Conservation (phyloP, 2,113 vertebrate genomes). For the Callithrix jacchus region DNA sequence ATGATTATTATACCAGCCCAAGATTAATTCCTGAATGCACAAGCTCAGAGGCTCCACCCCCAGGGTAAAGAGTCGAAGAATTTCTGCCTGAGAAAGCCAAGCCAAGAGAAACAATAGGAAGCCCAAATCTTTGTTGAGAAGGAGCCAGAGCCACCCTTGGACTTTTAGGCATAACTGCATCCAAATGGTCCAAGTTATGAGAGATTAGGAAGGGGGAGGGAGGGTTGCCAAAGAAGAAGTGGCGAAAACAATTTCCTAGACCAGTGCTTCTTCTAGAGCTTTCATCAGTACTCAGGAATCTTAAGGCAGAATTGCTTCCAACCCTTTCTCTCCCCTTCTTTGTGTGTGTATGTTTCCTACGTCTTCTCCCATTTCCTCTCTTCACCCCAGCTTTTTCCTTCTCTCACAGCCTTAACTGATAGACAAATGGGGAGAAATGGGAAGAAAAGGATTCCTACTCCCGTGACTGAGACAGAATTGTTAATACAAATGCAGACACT, state of each 20-base stretch:
- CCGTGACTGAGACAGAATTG: neutral
- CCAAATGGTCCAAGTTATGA: neutral
- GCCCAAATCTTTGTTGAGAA: neutral
- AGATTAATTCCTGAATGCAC: neutral
- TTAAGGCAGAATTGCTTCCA: neutral
- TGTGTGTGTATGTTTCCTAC: neutral
- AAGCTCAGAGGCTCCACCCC: neutral
- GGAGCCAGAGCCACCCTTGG: neutral
- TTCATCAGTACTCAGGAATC: neutral
- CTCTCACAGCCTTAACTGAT: neutral
- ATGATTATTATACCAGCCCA: neutral
- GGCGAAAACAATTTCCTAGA: neutral
- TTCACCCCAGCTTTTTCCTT: neutral
- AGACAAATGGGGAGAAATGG: neutral
- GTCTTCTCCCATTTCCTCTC: conserved; percentile 18
- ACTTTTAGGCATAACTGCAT: neutral
- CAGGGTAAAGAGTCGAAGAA: neutral
- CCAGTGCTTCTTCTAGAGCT: neutral
- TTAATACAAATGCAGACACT: neutral
- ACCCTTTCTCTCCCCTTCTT: neutral
- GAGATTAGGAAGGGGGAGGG: neutral
- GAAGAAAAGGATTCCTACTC: neutral
- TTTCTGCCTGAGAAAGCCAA: neutral
- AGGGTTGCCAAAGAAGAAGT: neutral
- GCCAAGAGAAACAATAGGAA: neutral